A percentile compares a stretch with the other conserved stretches of the same genome.
Evolutionary conservation across 2,888 invertebrate genomes (phyloP).

Genomic region (Sussaba pulchella): DNA sequence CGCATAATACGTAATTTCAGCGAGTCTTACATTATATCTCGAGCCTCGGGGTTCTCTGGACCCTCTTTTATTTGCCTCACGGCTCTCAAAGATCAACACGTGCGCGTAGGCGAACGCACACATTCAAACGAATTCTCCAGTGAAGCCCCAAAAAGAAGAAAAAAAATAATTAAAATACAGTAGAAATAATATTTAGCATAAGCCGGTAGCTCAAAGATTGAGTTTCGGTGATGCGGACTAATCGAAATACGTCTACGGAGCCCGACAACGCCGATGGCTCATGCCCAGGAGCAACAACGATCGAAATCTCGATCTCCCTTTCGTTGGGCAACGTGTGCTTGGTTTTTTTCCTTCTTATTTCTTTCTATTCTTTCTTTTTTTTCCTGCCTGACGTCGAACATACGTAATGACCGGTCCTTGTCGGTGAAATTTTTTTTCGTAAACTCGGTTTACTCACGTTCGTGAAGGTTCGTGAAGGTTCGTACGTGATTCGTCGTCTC

Average conservation of each 20-base stretch:
- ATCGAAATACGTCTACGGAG: too few species aligned
- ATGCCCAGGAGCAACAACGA: constrained; percentile 28
- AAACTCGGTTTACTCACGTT: too few species aligned
- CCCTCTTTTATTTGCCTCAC: constrained; percentile 23
- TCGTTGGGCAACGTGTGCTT: constrained; percentile 53
- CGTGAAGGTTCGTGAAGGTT: too few species aligned
- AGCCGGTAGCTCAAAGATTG: background rate
- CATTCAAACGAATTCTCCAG: too few species aligned
- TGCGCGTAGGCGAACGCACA: constrained; percentile 51
- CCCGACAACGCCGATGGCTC: constrained; percentile 45
- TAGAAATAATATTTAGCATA: background rate
- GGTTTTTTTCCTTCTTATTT: constrained; percentile 25
- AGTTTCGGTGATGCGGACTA: too few species aligned
- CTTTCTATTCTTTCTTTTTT: background rate
- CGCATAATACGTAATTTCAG: constrained; percentile 72
- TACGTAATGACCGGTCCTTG: constrained; percentile 51
- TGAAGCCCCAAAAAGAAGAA: constrained; percentile 22
- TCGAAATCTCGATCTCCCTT: constrained; percentile 49
- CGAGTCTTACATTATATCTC: constrained; percentile 31
- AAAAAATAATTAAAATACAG: constrained; percentile 20
- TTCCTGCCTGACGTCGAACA: background rate
- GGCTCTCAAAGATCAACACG: constrained; percentile 25
- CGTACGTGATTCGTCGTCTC: constrained; percentile 7
- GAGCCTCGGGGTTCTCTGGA: background rate
- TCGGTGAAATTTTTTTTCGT: constrained; percentile 36